These are phyloP conservation scores for Columba guinea DNA, from an alignment of 2,797 vertebrate species.

Conservation along the genomic window DNA sequence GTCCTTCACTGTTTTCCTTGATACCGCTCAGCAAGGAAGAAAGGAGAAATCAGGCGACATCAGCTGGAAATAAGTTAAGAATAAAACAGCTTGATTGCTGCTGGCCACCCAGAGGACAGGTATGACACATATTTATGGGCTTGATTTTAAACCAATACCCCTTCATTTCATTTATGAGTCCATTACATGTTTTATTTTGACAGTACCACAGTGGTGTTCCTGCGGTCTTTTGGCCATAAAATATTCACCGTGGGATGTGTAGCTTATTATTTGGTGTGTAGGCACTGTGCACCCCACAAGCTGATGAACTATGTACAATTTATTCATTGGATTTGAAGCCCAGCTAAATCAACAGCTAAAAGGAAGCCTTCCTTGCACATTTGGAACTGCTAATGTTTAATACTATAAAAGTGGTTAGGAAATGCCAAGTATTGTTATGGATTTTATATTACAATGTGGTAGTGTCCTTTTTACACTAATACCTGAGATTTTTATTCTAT, in stretches of 20 bases:
- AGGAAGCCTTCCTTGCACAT: not conserved
- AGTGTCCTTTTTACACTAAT: not conserved
- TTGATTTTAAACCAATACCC: conserved; percentile 36
- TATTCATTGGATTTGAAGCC: conserved; percentile 61
- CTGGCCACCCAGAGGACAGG: conserved; percentile 47
- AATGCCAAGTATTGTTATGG: not conserved
- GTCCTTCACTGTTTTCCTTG: not conserved
- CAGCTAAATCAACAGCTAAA: conserved; percentile 38
- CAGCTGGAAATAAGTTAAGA: not conserved
- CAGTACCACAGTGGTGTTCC: not conserved
- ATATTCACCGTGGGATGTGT: not conserved
- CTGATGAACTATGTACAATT: conserved; percentile 51
- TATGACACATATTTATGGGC: conserved; percentile 21
- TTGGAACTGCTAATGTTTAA: not conserved
- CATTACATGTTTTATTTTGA: conserved; percentile 17
- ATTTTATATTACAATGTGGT: not conserved
- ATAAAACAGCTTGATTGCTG: not conserved
- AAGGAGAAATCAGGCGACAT: not conserved
- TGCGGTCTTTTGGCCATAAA: not conserved
- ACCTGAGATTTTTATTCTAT: not conserved
- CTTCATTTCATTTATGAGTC: not conserved
- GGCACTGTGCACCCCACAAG: conserved; percentile 9
- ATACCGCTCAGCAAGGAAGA: not conserved
- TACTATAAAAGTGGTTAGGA: not conserved
- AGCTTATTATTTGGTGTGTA: conserved; percentile 31